Percentiles rank a stretch among this genome's conserved stretches.
Conservation (phyloP, 2,888 invertebrate species). For the Melikaiella ostensackeni region DNA sequence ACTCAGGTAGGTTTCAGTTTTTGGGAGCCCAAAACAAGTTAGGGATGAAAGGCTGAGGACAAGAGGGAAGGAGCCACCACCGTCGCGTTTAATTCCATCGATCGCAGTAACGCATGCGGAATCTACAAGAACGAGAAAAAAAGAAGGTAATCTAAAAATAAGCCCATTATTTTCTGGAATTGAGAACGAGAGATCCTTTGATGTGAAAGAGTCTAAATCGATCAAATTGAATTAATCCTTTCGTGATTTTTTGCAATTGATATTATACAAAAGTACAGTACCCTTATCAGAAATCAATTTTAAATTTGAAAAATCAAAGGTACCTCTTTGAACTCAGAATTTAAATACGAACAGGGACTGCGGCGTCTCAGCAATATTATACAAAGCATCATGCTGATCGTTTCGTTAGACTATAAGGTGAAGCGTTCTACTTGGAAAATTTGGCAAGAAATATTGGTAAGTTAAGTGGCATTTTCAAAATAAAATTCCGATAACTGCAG, state of each 20-base stretch:
- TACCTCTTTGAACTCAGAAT: constrained; percentile 12
- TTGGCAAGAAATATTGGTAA: constrained; percentile 47
- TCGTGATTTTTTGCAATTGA: neutral
- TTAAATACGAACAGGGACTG: constrained; percentile 1
- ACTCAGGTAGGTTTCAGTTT: constrained; percentile 7
- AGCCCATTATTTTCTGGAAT: constrained; percentile 47
- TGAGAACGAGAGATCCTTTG: constrained; percentile 35
- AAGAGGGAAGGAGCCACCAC: constrained; percentile 68
- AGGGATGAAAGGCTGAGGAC: constrained; percentile 42
- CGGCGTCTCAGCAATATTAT: constrained; percentile 46
- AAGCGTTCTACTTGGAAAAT: constrained; percentile 50
- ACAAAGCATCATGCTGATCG: constrained; percentile 52
- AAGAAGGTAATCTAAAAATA: constrained; percentile 63
- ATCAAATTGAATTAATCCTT: constrained; percentile 30
- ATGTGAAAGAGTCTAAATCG: neutral
- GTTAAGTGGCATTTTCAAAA: constrained; percentile 45
- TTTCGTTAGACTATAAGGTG: constrained; percentile 51
- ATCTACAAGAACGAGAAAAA: constrained; percentile 76
- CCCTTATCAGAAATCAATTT: constrained; percentile 6
- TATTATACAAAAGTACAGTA: too few species aligned
- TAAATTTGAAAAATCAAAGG: constrained; percentile 29
- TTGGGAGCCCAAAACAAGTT: constrained; percentile 12
- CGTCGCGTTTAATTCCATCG: constrained; percentile 76
- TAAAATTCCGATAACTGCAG: constrained; percentile 41
- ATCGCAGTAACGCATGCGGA: constrained; percentile 77